Percentiles rank a stretch among this genome's conserved stretches.
phyloP scores from a whole-genome alignment of 2,113 vertebrate genomes.

The Dinomys branickii region DNA sequence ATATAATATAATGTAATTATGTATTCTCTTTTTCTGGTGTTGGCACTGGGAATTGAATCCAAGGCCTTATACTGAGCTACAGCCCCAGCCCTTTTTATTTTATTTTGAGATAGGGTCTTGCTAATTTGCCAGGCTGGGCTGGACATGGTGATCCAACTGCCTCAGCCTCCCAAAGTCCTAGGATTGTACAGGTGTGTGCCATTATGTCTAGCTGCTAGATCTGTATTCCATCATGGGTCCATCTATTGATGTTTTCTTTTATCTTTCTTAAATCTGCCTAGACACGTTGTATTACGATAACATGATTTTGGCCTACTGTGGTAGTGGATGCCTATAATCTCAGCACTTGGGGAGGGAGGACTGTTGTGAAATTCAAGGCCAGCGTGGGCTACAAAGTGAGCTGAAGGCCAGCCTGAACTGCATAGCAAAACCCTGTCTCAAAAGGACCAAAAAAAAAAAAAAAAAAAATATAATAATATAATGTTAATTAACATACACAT shows the following conservation, averaged over 20 bases:
- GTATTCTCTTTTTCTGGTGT: neutral
- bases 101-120: neutral
- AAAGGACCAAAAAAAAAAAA: neutral
- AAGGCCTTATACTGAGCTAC: neutral
- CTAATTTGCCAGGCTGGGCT: neutral
- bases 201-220: neutral
- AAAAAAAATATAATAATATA: neutral
- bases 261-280: constrained; percentile 26
- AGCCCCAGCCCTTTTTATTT: neutral
- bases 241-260: neutral
- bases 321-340: neutral
- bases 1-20: neutral
- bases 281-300: neutral
- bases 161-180: neutral
- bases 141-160: neutral
- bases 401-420: neutral
- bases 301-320: neutral
- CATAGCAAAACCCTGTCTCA: neutral
- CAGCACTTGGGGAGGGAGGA: neutral
- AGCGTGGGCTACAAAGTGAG: neutral
- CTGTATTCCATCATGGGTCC: neutral
- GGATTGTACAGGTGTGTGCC: neutral
- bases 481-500: neutral
- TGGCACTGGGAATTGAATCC: neutral
- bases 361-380: too few species aligned